phyloP scores from a whole-genome alignment of 2,888 invertebrate species.

The Eremobia ochroleuca region DNA sequence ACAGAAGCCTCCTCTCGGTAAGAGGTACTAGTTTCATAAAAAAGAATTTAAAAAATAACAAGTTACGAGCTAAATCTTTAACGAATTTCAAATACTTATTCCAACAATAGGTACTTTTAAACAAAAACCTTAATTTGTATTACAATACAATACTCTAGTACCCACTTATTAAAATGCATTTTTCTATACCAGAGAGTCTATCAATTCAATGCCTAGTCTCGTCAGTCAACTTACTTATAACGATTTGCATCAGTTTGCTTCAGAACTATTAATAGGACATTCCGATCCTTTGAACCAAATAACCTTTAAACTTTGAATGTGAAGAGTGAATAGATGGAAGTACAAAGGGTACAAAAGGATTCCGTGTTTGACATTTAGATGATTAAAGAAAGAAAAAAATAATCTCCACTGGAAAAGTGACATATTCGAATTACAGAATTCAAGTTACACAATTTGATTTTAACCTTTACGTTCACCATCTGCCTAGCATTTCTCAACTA shows the following conservation, averaged over 20 bases:
- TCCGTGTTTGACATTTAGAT: slow-evolving; percentile 32
- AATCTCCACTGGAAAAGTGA: not conserved
- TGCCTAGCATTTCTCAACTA: not conserved
- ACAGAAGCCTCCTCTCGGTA: too few relatives aligned
- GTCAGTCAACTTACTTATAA: not conserved
- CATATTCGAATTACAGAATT: not conserved
- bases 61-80: not conserved
- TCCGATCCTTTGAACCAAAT: slow-evolving; percentile 21
- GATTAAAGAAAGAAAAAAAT: not conserved
- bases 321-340: not conserved
- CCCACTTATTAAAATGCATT: not conserved
- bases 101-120: not conserved
- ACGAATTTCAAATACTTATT: not conserved
- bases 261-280: not conserved
- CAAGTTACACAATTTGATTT: not conserved
- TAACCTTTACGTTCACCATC: not conserved
- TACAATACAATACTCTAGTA: not conserved
- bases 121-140: not conserved
- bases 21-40: too few relatives aligned
- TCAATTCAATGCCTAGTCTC: not conserved
- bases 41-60: not conserved
- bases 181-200: too few relatives aligned
- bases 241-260: not conserved
- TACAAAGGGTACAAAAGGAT: not conserved
- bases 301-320: slow-evolving; percentile 47